Evolutionary conservation across 23 tunicate genomes (phyloP), one percentile per base, ranked within the genome.

Genomic region (Botrylloides violaceus): DNA sequence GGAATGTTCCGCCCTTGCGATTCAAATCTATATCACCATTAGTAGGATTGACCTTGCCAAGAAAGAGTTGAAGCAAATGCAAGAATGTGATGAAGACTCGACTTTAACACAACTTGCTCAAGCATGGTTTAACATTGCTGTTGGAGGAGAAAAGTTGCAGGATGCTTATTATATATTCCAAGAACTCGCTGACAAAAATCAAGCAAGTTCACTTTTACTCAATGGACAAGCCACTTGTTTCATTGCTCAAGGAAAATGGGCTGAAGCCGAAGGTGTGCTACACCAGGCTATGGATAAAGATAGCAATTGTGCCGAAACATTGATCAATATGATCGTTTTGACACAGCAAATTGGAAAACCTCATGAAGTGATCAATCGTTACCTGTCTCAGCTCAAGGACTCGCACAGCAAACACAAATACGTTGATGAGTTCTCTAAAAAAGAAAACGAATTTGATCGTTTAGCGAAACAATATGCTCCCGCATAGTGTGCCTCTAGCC

Each of bases 241-340:
- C 50, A 80, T 92, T 59, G 98, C 92, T 7, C 98, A 92, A 38
- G 87, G 87, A 20, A 93, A 93, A 73, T 81, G 88, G 88, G 98
- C 85, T 29, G 98, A 93, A 64, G 98, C 98, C 5, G 98, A 93
- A 71, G 87, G 88, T 22, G 94, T 81, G 7, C 61, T 93, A 25
- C 92, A 93, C 35, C 96, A 93, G 77, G 98, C 98, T 2, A 85
- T 81, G 82, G 90, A 86, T 36, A 92, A 84, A 76, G 94, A 92
- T 64, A 84, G 87, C 77, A 92, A 92, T 37, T 92, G 83, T 39
- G 72, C 98, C 3, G 93, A 92, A 58, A 92, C 98, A 12, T 65
- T 92, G 55, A 77, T 92, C 36, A 92, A 92, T 68, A 85, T 84
- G 93, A 85, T 92, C 19, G 29, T 85, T 1, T 66, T 88, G 30